Evolutionary conservation across 2,888 invertebrate genomes (phyloP).

Genomic region (Aproaerema taeniolella): DNA sequence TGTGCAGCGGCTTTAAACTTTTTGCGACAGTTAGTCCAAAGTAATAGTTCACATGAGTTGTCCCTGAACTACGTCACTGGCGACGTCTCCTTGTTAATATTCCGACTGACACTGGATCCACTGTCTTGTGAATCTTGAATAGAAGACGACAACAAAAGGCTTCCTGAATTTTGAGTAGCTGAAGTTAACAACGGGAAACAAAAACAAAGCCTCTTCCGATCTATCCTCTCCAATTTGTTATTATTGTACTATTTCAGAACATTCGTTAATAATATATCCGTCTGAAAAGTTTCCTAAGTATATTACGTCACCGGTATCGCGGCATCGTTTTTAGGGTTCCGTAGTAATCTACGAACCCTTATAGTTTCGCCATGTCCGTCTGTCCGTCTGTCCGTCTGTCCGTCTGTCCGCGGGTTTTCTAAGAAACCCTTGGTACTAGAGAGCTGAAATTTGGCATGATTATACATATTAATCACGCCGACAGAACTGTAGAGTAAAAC

Average conservation of each 20-base stretch:
- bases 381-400: too few species aligned
- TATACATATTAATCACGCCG: too few species aligned
- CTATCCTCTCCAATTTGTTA: constrained; percentile 1
- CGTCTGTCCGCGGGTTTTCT: too few species aligned
- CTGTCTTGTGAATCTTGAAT: constrained; percentile 60
- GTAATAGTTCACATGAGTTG: neutral
- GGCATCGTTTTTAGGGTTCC: too few species aligned
- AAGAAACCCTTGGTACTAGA: too few species aligned
- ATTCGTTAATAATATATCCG: neutral
- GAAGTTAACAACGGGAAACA: constrained; percentile 23
- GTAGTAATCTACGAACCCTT: too few species aligned
- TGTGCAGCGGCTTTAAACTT: too few species aligned
- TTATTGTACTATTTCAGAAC: neutral
- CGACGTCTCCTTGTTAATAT: constrained; percentile 59
- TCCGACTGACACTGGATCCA: constrained; percentile 53
- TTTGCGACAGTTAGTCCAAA: too few species aligned
- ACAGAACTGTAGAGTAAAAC: too few species aligned
- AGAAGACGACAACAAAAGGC: constrained; percentile 56
- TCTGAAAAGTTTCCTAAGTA: constrained; percentile 3
- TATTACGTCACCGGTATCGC: too few species aligned
- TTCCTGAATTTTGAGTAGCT: constrained; percentile 60
- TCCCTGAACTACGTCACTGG: constrained; percentile 12
- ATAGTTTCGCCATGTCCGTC: too few species aligned
- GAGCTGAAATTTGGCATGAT: too few species aligned
- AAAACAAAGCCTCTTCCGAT: constrained; percentile 24